Base-by-base conservation (phyloP, 2,888 invertebrate genomes). In the Digitonthophagus gazella region DNA sequence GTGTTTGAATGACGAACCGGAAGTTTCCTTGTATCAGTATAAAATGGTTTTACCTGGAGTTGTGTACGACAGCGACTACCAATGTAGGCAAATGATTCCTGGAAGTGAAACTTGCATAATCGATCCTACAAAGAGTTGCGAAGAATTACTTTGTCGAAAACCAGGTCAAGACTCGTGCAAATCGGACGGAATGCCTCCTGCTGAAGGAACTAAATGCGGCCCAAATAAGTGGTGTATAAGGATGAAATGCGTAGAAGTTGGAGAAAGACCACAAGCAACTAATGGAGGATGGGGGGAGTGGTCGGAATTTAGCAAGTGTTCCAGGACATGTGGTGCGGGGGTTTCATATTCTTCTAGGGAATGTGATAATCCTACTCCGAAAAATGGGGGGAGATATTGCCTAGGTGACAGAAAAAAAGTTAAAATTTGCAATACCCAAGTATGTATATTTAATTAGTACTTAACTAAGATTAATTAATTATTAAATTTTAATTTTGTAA, bases 271-370 rank as follows among this genome's bases (percentile, higher is more conserved):
- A 0, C 83, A 84, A 68, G 86, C 88, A 18, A 84, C 90, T 2
- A 86, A 90, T 75, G 90, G 90, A 0, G 87, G 88, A 72, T 90
- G 91, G 90, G 88, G 89, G 1, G 83, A 85, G 66, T 90, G 89
- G 89, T 84, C 85, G 2, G 74, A 80, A 0, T 89, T 87, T 86
- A 83, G 86, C 22, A 78, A 83, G 8, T 91, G 91, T 73, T 86
- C 88, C 0, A 82, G 90, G 57, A 85, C 85, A 11, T 91, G 90
- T 78, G 90, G 90, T 0, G 90, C 87, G 3, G 90, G 90, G 0
- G 84, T 90, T 11, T 82, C 85, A 8, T 80, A 82, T 61, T 83
- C 87, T 5, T 84, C 86, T 74, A 81, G 90, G 70, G 85, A 87
- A 71, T 91, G 90, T 78, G 85, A 88, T 75, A 88, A 88, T 76